Evolutionary conservation across 1,140 invertebrate species (phyloP), one percentile per base, ranked within the genome.

Genomic region (Adoxophyes honmai): DNA sequence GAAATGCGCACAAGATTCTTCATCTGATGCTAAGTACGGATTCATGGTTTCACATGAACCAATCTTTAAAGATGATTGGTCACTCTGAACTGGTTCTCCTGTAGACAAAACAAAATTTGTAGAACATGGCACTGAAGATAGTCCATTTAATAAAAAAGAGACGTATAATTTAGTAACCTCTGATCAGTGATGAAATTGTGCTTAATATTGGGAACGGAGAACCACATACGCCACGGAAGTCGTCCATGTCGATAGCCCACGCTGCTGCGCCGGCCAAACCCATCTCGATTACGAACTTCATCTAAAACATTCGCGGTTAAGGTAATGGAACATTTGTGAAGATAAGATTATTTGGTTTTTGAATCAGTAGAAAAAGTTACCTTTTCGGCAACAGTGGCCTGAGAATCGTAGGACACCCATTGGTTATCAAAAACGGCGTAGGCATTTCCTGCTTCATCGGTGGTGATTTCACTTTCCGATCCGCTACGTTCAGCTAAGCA

Each of bases 391-490:
- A 96, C 87, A 28, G 93, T 92, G 11, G 91, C 80, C 0, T 90
- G 86, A 70, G 96, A 93, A 60, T 98, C 96, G 70, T 94, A 97
- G 0, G 95, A 94, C 37, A 97, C 91, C 96, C 96, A 97, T 67
- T 96, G 95, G 69, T 96, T 92, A 7, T 92, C 94, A 16, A 92
- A 92, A 9, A 93, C 92, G 8, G 94, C 90, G 70, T 93, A 97
- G 0, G 95, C 91, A 33, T 91, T 91, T 5, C 94, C 94, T n/a
- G 91, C 90, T 36, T 91, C 90, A 66, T 96, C 94, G 56, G 92
- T 87, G 4, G 89, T 83, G 48, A 86, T 90, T 1, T 69, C 72
- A 91, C 94, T 95, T 21, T 89, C 88, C n/a, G n/a, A n/a, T 5
- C 91, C 91, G 65, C 93, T 91, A n/a, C 88, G 78, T 44, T 93